Base-by-base conservation (phyloP, 2,113 vertebrate genomes). In the Talpa occidentalis region DNA sequence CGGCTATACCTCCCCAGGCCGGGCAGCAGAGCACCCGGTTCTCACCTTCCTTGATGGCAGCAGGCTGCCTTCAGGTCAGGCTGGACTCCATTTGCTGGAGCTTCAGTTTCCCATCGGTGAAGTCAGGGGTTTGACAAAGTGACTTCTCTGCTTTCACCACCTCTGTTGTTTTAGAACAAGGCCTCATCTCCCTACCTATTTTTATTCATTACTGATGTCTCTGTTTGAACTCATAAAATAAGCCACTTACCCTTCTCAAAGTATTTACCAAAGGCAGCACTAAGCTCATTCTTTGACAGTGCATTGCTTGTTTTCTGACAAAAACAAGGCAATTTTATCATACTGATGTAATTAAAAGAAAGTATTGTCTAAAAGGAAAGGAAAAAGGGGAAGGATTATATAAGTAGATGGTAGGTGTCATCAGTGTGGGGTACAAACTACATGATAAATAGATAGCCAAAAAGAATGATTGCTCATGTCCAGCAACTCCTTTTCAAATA, bases 401-500 rank as follows among this genome's bases (percentile, higher is more conserved):
- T 91, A 72, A 87, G 10, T 49, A 72, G 83, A 72, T 35, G 40
- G 15, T 1, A 26, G 37, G n/a, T 78, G 42, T 96, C 83, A 95
- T 62, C 56, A 26, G 11, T 47, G 4, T 67, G 30, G 74, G 10
- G 4, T 79, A 60, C 37, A 69, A 40, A 49, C 22, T 74, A 44
- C 47, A 47, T n/a, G 62, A 83, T 95, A 88, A 95, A 94, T 95
- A 84, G 78, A 66, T n/a, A 66, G 78, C 88, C 16, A 6, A 81
- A 90, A 95, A 80, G 12, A 96, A 74, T n/a, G 66, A 69, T 22
- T 70, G 67, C 56, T 83, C 16, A 4, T 70, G 62, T 3, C 21
- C 42, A 47, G 85, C 70, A 80, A 52, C 56, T 64, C 78, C 69
- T 95, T 90, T 81, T 82, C 77, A 94, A 95, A 93, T 69, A 69